A percentile compares a stretch with the other conserved stretches of the same genome.
These are phyloP conservation scores for Trachymyrmex cornetzi DNA, from an alignment of 1,140 invertebrate species.

Conservation along the genomic window DNA sequence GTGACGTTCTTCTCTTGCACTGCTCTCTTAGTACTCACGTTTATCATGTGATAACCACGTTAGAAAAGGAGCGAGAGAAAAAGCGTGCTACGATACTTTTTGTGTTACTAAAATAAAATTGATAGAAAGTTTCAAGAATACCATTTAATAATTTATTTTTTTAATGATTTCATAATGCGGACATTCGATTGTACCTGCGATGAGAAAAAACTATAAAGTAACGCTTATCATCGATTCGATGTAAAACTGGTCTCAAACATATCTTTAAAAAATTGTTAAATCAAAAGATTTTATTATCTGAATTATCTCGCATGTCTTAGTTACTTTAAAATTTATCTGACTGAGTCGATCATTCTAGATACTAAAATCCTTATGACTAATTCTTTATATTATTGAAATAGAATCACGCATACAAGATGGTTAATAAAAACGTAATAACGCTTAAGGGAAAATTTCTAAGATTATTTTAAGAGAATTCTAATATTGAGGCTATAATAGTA, in stretches of 20 bases:
- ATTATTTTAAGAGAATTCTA: not conserved
- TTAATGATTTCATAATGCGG: not conserved
- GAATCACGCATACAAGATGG: not conserved
- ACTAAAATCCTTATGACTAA: not conserved
- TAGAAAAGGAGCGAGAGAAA: not conserved
- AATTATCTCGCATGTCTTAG: not conserved
- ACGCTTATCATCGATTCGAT: not conserved
- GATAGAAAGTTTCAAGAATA: not conserved
- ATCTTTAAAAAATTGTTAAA: not conserved
- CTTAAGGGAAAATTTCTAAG: not conserved
- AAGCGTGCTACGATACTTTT: not conserved
- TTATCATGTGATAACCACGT: not conserved
- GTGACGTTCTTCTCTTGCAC: not conserved
- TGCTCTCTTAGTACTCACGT: not conserved
- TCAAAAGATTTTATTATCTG: not conserved
- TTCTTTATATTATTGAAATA: conserved; percentile 38
- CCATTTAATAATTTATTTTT: not conserved
- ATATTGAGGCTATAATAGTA: not conserved
- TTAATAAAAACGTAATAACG: not conserved
- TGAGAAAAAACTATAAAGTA: not conserved
- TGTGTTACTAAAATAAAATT: not conserved
- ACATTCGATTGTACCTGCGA: not conserved
- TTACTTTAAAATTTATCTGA: not conserved
- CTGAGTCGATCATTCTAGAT: not conserved
- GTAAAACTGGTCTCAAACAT: not conserved